Percentiles rank a stretch among this genome's conserved stretches.
These are phyloP conservation scores for Etia nguti DNA, from an alignment of 2,113 vertebrate genomes.

Conservation along the genomic window DNA sequence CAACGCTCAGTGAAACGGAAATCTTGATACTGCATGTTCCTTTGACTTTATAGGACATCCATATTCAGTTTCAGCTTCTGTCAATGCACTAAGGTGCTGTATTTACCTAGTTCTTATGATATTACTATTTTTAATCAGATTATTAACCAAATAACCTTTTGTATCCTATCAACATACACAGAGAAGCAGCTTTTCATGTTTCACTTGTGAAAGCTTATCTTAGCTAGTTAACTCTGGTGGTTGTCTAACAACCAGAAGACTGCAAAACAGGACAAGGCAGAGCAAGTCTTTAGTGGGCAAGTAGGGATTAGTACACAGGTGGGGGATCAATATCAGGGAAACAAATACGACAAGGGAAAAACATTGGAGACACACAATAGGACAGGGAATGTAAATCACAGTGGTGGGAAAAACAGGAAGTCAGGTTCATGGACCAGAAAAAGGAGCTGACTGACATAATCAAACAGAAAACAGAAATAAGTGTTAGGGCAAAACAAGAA, in stretches of 20 bases:
- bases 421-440: not conserved
- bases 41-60: not conserved
- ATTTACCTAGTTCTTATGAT: not conserved
- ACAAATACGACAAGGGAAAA: not conserved
- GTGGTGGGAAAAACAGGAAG: not conserved
- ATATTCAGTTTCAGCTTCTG: not conserved
- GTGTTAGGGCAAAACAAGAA: not conserved
- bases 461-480: not conserved
- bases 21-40: not conserved
- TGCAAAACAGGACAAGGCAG: not conserved
- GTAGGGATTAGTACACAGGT: not conserved
- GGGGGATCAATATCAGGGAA: not conserved
- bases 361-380: not conserved
- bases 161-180: not conserved
- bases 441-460: not conserved
- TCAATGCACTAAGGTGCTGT: not conserved
- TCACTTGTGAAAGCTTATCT: not conserved
- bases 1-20: not conserved
- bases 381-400: not conserved
- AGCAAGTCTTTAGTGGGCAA: not conserved
- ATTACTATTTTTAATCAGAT: not conserved
- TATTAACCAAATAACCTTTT: not conserved
- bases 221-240: not conserved
- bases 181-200: not conserved
- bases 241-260: not conserved